Evolutionary conservation across 2,113 vertebrate species (phyloP), one percentile per base, ranked within the genome.

Genomic region (Desmodus rotundus): DNA sequence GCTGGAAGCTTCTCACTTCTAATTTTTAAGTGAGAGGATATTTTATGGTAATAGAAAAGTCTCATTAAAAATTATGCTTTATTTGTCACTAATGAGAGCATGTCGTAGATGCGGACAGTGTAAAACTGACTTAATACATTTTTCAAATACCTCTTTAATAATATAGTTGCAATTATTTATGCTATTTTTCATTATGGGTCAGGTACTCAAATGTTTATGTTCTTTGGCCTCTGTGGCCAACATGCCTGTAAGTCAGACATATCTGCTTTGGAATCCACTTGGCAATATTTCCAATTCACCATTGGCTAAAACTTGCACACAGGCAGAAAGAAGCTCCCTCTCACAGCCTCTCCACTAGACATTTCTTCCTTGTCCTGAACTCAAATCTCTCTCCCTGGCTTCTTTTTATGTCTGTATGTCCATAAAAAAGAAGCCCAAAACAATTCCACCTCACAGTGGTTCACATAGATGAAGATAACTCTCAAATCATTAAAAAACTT

Each of bases 391-490:
- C 38, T 36, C n/a, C 15, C 24, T 16, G 33, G 13, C 33, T 47
- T 43, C 14, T 2, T n/a, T 67, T 77, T 86, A n/a, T n/a, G 5
- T 41, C 43, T 14, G 5, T 1, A 2, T 45, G 61, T 38, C 61
- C 72, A 45, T 0, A n/a, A 36, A 28, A 56, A 56, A 77, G 22
- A 45, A 36, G 36, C 2, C 24, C 31, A 22, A 13, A 31, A 17
- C 14, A 11, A 24, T 26, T n/a, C 56, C 15, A n/a, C 5, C 0
- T 54, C 47, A 36, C 7, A 36, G 22, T 5, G 0, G n/a, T 15
- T 68, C 31, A 22, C 33, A 7, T 36, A 54, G 3, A 26, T 56
- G 16, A 72, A 36, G 16, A 77, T 15, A 56, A 47, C 24, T 70
- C 52, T 54, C 10, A 28, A 67, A 77, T 28, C 17, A 45, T 76